phyloP scores from a whole-genome alignment of 2,797 vertebrate genomes.

The Megaceryle alcyon region DNA sequence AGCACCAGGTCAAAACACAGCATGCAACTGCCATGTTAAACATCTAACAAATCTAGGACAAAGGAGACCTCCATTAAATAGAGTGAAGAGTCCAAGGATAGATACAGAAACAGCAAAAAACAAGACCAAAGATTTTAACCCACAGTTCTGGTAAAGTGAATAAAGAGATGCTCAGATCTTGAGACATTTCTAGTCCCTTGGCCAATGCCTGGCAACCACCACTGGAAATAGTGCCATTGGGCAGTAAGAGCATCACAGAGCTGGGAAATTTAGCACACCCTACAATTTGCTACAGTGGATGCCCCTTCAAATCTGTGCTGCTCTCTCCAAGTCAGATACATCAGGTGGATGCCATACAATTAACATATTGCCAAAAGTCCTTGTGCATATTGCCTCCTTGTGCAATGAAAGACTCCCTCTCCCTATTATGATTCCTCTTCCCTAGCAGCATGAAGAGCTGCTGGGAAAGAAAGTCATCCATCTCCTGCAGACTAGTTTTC shows the following conservation, averaged over 20 bases:
- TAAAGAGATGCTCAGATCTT: not conserved
- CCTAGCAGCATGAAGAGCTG: not conserved
- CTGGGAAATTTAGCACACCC: not conserved
- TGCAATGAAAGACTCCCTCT: not conserved
- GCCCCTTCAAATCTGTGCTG: not conserved
- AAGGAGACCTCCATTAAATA: not conserved
- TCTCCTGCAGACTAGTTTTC: not conserved
- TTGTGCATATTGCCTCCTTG: not conserved
- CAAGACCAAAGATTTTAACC: not conserved
- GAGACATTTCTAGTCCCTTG: not conserved
- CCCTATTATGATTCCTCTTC: not conserved
- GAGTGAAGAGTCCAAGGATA: not conserved
- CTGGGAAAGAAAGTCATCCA: not conserved
- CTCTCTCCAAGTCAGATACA: not conserved
- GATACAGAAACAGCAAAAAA: not conserved
- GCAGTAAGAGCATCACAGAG: not conserved
- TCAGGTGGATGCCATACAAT: not conserved
- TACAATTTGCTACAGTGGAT: not conserved
- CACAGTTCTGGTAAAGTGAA: not conserved
- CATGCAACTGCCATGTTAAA: not conserved
- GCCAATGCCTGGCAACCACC: not conserved
- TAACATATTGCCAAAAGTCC: not conserved
- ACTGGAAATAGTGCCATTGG: not conserved
- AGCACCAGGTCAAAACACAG: not conserved
- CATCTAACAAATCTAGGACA: not conserved